These are phyloP conservation scores for Lagopus muta DNA, from an alignment of 2,113 vertebrate genomes.

Conservation along the genomic window DNA sequence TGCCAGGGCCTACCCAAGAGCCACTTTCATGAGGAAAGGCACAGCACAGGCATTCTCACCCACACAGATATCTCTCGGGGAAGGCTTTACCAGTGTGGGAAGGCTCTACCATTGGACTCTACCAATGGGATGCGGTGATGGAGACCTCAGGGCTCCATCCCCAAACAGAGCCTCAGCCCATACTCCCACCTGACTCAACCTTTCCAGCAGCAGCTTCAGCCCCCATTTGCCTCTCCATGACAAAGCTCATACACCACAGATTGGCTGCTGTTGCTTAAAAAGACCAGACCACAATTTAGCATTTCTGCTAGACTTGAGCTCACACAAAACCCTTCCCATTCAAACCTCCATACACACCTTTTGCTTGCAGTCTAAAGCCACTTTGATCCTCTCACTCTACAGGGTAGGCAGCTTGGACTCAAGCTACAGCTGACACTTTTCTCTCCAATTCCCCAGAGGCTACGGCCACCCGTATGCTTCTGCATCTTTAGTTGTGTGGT, in stretches of 20 bases:
- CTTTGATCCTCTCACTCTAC: neutral
- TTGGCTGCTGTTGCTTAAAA: neutral
- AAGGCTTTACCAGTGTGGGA: rapidly evolving
- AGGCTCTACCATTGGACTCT: rapidly evolving
- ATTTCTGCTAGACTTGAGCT: rapidly evolving
- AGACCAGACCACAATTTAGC: rapidly evolving
- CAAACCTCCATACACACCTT: rapidly evolving
- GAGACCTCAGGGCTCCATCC: neutral
- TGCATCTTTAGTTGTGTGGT: neutral
- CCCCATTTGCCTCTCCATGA: rapidly evolving
- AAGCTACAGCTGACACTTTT: neutral
- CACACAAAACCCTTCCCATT: neutral
- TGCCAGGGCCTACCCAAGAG: rapidly evolving
- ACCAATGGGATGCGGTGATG: rapidly evolving
- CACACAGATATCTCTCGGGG: neutral
- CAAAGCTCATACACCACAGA: neutral
- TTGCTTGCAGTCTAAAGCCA: rapidly evolving
- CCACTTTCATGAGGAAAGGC: neutral
- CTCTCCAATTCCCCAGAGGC: neutral
- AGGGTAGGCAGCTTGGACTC: neutral
- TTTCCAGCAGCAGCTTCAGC: neutral
- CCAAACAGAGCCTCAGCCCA: neutral
- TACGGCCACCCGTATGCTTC: neutral
- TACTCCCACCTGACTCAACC: neutral
- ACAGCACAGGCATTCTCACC: neutral